phyloP scores from a whole-genome alignment of 92 coral and sea anemone genomes.

The Phenganax subtilis region DNA sequence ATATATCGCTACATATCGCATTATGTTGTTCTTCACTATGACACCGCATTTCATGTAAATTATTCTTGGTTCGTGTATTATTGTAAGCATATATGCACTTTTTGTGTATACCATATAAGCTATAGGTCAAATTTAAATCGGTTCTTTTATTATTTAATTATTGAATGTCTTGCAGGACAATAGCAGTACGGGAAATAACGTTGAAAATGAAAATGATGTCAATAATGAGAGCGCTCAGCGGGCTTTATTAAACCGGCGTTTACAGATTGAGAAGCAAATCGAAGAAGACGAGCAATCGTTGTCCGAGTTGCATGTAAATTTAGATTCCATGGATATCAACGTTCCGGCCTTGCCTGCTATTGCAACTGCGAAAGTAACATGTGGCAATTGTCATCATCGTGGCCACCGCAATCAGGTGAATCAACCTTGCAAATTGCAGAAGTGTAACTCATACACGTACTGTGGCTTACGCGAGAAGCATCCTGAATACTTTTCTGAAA shows the following conservation, averaged over 20 bases:
- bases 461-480: conserved; percentile 49
- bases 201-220: neutral
- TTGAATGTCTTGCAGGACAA: neutral
- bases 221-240: neutral
- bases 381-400: conserved; percentile 49
- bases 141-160: too few species aligned
- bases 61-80: too few species aligned
- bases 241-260: neutral
- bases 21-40: too few species aligned
- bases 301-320: conserved; percentile 40
- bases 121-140: too few species aligned
- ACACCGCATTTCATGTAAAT: too few species aligned
- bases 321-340: conserved; percentile 48
- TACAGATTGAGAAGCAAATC: conserved; percentile 33
- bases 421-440: conserved; percentile 43
- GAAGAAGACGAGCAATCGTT: conserved; percentile 25
- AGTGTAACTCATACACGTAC: conserved; percentile 38
- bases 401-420: conserved; percentile 44
- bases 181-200: neutral
- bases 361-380: conserved; percentile 34
- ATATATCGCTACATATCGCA: too few species aligned
- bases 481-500: conserved; percentile 39
- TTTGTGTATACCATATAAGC: too few species aligned
- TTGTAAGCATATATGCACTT: too few species aligned
- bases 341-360: conserved; percentile 40